A percentile compares a stretch with the other conserved stretches of the same genome.
Conservation (phyloP, 2,113 vertebrate genomes). For the Lethenteron camtschaticum region DNA sequence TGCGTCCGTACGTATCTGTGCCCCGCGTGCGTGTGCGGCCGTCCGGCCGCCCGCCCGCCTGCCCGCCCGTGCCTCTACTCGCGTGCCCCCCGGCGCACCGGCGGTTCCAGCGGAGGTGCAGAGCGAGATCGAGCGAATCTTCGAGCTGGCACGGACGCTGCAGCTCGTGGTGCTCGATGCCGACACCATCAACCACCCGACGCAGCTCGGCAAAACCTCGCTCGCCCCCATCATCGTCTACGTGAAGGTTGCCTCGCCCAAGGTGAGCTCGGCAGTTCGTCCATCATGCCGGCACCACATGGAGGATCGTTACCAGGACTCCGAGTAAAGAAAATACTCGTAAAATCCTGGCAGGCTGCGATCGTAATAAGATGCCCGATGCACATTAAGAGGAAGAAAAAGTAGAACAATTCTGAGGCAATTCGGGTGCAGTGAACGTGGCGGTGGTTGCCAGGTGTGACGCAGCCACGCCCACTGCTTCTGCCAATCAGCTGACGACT, state of each 20-base stretch:
- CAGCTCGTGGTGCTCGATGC: slow-evolving; percentile 79
- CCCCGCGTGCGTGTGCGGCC: neutral
- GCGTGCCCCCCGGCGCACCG: neutral
- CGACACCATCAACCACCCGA: slow-evolving; percentile 82
- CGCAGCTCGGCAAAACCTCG: slow-evolving; percentile 82
- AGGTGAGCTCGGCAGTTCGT: slow-evolving; percentile 24
- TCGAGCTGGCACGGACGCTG: slow-evolving; percentile 78
- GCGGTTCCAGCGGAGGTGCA: neutral
- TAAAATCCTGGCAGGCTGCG: too few species aligned
- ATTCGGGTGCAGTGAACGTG: too few species aligned
- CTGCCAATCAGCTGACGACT: too few species aligned
- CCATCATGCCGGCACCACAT: too few species aligned
- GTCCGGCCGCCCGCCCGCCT: neutral
- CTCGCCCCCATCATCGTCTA: slow-evolving; percentile 79
- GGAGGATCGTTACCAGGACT: too few species aligned
- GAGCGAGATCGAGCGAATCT: slow-evolving; percentile 19
- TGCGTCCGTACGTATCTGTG: neutral
- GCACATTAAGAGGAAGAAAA: too few species aligned
- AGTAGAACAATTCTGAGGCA: too few species aligned
- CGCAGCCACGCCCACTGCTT: too few species aligned
- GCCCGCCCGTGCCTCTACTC: neutral
- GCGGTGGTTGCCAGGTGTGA: too few species aligned
- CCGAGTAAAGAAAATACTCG: too few species aligned
- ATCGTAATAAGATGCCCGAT: too few species aligned
- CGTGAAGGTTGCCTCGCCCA: slow-evolving; percentile 86